phyloP scores from a whole-genome alignment of 2,113 vertebrate genomes.

The Mastomys natalensis region DNA sequence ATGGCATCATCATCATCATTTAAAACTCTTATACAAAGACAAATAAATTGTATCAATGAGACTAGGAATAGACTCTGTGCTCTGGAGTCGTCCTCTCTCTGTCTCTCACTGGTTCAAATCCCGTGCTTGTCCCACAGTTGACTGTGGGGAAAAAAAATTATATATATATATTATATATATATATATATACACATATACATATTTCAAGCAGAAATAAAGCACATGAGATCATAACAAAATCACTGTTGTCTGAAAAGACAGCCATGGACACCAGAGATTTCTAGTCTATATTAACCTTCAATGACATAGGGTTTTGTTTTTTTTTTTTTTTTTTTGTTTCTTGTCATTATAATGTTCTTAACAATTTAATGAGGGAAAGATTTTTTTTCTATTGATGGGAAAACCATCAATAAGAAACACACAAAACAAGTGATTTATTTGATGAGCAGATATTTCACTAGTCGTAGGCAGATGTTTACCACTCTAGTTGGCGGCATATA shows the following conservation, averaged over 20 bases:
- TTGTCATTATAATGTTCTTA: slow-evolving; percentile 41
- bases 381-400: not conserved
- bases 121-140: too few relatives aligned
- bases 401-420: not conserved
- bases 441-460: slow-evolving; percentile 60
- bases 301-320: not conserved
- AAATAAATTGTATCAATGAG: slow-evolving; percentile 11
- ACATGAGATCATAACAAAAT: slow-evolving; percentile 26
- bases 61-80: not conserved
- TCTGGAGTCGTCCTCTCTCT: too few relatives aligned
- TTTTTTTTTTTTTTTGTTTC: slow-evolving; percentile 43
- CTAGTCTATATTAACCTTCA: slow-evolving; percentile 31
- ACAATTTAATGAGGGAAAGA: not conserved
- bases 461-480: not conserved
- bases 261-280: slow-evolving; percentile 19
- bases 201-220: not conserved
- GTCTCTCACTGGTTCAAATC: too few relatives aligned
- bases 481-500: not conserved
- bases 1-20: not conserved
- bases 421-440: slow-evolving; percentile 43
- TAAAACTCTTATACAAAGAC: slow-evolving; percentile 32
- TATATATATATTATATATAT: too few relatives aligned
- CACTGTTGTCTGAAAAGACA: slow-evolving; percentile 14
- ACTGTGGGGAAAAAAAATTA: too few relatives aligned
- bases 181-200: too few relatives aligned